Conservation (phyloP, 2,888 invertebrate species). For the Rhaphigaster nebulosa region DNA sequence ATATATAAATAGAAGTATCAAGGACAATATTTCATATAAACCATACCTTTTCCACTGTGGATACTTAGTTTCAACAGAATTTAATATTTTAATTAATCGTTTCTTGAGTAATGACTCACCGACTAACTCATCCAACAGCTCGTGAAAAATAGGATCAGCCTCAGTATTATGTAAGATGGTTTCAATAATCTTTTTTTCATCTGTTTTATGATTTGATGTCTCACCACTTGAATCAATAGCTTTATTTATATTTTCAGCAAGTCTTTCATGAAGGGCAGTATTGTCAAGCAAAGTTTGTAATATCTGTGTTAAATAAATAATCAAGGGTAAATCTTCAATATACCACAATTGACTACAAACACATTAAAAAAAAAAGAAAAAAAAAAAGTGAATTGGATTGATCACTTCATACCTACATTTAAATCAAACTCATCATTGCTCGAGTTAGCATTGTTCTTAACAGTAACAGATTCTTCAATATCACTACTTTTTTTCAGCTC, state of each 20-base stretch:
- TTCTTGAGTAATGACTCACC: conserved; percentile 55
- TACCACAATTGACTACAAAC: neutral
- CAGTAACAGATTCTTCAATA: neutral
- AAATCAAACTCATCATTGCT: conserved; percentile 52
- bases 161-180: conserved; percentile 62
- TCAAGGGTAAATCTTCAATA: conserved; percentile 15
- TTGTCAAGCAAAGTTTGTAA: conserved; percentile 62
- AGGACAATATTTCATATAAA: neutral
- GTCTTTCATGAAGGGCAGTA: conserved; percentile 62
- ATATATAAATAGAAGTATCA: neutral
- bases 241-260: conserved; percentile 64
- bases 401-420: conserved; percentile 53
- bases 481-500: neutral
- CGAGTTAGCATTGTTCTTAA: neutral
- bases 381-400: neutral
- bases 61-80: neutral
- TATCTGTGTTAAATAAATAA: conserved; percentile 53
- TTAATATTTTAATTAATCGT: conserved; percentile 1
- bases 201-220: conserved; percentile 53
- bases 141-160: conserved; percentile 62
- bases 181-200: conserved; percentile 62
- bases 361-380: neutral
- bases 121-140: conserved; percentile 61
- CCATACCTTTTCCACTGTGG: neutral
- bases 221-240: conserved; percentile 60